Conservation (phyloP, 2,888 invertebrate genomes). For the Drosophila formosana region DNA sequence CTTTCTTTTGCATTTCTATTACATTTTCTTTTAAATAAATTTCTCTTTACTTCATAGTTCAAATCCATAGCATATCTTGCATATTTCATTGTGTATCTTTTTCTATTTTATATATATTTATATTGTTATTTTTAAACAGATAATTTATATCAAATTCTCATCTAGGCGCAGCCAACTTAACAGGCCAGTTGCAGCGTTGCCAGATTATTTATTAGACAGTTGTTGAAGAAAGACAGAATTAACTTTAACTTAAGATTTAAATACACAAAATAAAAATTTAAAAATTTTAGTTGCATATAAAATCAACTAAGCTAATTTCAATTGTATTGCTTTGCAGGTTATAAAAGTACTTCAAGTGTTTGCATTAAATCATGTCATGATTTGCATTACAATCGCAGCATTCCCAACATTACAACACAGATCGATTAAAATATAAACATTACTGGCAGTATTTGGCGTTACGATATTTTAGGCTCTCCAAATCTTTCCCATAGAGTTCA, state of each 20-base stretch:
- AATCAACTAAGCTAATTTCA: neutral
- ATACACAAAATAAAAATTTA: no score
- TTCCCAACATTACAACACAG: constrained; percentile 1
- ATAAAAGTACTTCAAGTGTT: no score
- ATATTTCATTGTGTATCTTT: neutral
- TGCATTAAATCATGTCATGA: neutral
- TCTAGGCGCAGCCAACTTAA: constrained; percentile 10
- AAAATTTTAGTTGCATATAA: no score
- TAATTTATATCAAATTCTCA: no score
- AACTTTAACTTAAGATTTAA: no score
- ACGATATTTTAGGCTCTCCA: neutral
- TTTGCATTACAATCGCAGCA: neutral
- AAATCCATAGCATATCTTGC: neutral
- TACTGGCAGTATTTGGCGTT: constrained; percentile 13
- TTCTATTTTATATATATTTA: neutral
- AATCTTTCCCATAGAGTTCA: neutral
- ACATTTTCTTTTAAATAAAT: neutral
- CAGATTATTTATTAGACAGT: neutral
- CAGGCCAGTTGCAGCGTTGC: neutral
- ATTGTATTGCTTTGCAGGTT: neutral
- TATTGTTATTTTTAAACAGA: neutral
- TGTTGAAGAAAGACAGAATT: no score
- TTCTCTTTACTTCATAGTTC: no score
- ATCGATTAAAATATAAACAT: constrained; percentile 16
- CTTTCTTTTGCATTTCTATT: neutral